Evolutionary conservation across 2,888 invertebrate genomes (phyloP).

Genomic region (Abrostola tripartita): DNA sequence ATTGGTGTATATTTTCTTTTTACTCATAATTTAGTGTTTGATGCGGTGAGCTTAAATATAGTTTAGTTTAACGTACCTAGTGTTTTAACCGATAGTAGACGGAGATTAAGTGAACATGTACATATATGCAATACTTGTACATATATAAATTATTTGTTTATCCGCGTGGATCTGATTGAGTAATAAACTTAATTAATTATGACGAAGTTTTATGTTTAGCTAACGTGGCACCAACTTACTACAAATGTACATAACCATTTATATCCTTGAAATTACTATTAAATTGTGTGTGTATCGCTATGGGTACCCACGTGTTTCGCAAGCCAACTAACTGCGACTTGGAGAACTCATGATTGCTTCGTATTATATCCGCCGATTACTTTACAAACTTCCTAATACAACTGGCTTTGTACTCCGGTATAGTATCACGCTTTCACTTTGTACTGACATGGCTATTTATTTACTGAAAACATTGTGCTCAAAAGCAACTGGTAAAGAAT

Average conservation of each 20-base stretch:
- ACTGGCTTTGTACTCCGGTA: constrained; percentile 13
- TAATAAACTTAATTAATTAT: no score
- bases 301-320: constrained; percentile 14
- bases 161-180: no score
- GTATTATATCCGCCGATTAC: constrained; percentile 47
- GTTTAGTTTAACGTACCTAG: no score
- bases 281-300: no score
- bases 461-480: constrained; percentile 4
- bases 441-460: constrained; percentile 1
- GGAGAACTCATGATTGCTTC: constrained; percentile 53
- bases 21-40: not conserved
- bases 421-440: not conserved
- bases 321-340: constrained; percentile 35
- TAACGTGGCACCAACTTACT: not conserved
- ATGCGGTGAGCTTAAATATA: not conserved
- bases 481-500: constrained; percentile 15
- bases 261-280: not conserved
- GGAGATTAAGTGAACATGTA: no score
- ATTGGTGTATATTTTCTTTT: not conserved
- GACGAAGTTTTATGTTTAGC: no score
- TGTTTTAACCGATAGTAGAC: no score
- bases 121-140: no score
- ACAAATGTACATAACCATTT: not conserved
- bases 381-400: constrained; percentile 43
- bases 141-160: no score